phyloP scores from a whole-genome alignment of 92 coral and sea anemone genomes.

The Epizoanthus illoricatus region DNA sequence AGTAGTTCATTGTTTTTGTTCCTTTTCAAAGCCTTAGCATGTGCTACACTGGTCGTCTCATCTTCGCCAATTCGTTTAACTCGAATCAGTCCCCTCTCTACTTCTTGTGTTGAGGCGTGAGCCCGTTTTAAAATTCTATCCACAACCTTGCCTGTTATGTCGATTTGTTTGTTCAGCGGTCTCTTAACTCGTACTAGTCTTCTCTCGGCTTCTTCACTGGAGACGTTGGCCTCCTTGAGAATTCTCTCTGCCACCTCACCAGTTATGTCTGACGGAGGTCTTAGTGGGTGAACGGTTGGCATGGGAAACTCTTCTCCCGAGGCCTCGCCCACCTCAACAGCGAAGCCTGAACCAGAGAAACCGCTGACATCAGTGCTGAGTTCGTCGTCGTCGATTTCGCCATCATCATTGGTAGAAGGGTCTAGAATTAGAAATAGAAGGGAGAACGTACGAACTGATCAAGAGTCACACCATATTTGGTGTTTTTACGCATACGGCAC shows the following conservation, averaged over 20 bases:
- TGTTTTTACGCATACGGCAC: too few relatives aligned
- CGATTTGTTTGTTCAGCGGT: slow-evolving; percentile 18
- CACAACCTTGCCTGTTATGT: slow-evolving; percentile 44
- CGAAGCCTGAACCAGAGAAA: slow-evolving; percentile 14
- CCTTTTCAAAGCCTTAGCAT: neutral
- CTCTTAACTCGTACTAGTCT: slow-evolving; percentile 72
- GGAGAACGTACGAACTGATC: too few relatives aligned
- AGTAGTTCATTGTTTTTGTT: neutral
- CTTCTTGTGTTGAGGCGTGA: slow-evolving; percentile 22
- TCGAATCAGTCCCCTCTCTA: slow-evolving; percentile 51
- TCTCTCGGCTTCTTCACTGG: slow-evolving; percentile 71
- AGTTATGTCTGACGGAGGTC: slow-evolving; percentile 77
- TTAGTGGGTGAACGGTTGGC: slow-evolving; percentile 18
- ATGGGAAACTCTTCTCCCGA: neutral
- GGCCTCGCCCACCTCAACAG: neutral
- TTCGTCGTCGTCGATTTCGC: slow-evolving; percentile 12
- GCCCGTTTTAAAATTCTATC: slow-evolving; percentile 58
- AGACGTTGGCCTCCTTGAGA: slow-evolving; percentile 67
- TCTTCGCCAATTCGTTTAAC: slow-evolving; percentile 58
- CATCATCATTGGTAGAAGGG: neutral
- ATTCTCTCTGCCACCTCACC: slow-evolving; percentile 77
- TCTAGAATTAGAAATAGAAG: too few relatives aligned
- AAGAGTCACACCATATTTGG: too few relatives aligned
- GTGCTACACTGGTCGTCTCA: neutral
- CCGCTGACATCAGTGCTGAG: neutral